Base-by-base conservation (phyloP, 2,888 invertebrate species). In the Itoplectis maculator region DNA sequence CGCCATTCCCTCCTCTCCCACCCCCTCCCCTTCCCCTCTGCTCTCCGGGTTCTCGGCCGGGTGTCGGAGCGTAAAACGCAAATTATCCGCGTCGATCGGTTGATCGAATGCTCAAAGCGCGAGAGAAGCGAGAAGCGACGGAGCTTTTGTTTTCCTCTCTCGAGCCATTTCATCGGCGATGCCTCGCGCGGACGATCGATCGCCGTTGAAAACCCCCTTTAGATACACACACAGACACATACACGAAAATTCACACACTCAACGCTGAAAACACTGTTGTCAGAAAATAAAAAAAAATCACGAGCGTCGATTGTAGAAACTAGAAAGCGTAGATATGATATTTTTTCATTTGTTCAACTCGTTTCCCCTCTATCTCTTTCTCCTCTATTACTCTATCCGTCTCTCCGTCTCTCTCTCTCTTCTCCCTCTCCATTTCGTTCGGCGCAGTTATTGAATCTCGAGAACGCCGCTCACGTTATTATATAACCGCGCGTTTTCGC, bases 51-150 rank as follows among this genome's bases (percentile, higher is more conserved):
- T 8, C 42, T 29, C 29, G 11, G 11, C 29, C 13, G 23, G n/a
- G 78, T 78, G 83, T 85, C 79, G 66, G 73, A 79, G 84, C 82
- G 82, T 84, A 81, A 82, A 85, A 84, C 82, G 76, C 84, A 85
- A 85, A 84, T 85, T 84, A 81, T 81, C 73, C 82, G 84, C 82
- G 82, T 80, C 85, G 82, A 82, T 69, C 80, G 84, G 80, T 82
- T 80, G 84, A 85, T 85, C 84, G 82, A 84, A 82, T 84, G 79
- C 84, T 82, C 84, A 82, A 84, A 85, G 85, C 80, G 81, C 59
- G 73, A 47, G 11, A 29, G 56, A 23, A 29, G 42, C 59, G 56
- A 29, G 40, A 68, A 59, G 40, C 51, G 23, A 51, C 40, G 13
- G n/a, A 72, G 77, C 77, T 69, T 77, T 77, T 81, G 77, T 81